phyloP scores from a whole-genome alignment of 2,797 vertebrate species.

The Austrolebias charrua region DNA sequence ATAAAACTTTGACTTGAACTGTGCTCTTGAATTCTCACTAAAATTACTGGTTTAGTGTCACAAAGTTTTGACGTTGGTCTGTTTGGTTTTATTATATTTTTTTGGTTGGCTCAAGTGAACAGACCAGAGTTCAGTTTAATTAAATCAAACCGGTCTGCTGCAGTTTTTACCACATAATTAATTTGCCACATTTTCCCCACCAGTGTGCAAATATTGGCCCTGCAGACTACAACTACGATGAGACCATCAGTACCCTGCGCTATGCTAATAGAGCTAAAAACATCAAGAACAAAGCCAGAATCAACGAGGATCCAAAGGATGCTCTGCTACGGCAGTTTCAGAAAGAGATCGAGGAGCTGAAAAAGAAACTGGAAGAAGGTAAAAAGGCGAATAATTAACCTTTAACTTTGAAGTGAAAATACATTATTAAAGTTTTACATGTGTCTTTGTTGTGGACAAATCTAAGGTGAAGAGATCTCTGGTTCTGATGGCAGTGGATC shows the following conservation, averaged over 20 bases:
- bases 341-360: conserved; percentile 98
- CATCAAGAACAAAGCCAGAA: conserved; percentile 99
- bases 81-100: conserved; percentile 2
- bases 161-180: conserved; percentile 9
- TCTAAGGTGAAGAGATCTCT: conserved; percentile 94
- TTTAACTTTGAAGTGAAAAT: neutral
- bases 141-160: neutral
- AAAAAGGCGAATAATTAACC: neutral
- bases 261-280: conserved; percentile 98
- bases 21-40: neutral
- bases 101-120: neutral
- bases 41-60: no score
- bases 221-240: conserved; percentile 98
- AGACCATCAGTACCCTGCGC: conserved; percentile 96
- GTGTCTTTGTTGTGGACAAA: neutral
- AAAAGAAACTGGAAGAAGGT: conserved; percentile 96
- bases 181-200: conserved; percentile 14
- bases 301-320: conserved; percentile 98
- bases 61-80: neutral
- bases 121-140: neutral
- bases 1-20: neutral
- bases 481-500: conserved; percentile 93
- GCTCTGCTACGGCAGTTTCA: conserved; percentile 95
- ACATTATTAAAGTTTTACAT: neutral
- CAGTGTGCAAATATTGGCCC: conserved; percentile 99